Evolutionary conservation across 2,888 invertebrate genomes (phyloP).

Genomic region (Sarcophaga carnaria): DNA sequence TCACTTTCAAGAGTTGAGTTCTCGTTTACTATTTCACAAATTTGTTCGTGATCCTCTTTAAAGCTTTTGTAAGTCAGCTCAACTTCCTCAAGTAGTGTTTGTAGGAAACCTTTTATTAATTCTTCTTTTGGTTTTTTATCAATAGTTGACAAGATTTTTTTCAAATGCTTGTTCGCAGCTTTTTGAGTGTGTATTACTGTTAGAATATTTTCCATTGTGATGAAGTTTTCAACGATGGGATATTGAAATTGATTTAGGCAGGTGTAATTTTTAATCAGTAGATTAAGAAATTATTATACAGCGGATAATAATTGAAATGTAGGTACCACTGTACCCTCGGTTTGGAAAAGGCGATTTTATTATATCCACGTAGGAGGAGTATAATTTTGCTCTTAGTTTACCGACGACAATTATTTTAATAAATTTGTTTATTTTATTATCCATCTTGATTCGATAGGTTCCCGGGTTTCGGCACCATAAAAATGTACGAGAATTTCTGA

Average conservation of each 20-base stretch:
- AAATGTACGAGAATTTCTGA: conserved; percentile 36
- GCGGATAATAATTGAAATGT: not conserved
- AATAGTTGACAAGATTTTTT: not conserved
- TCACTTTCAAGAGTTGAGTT: conserved; percentile 12
- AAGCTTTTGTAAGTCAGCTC: conserved; percentile 29
- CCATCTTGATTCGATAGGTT: conserved; percentile 26
- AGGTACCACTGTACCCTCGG: not conserved
- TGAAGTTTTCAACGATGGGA: not conserved
- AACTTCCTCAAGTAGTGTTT: conserved; percentile 35
- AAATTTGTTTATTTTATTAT: conserved; percentile 6
- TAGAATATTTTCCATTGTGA: conserved; percentile 9
- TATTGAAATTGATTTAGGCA: not conserved
- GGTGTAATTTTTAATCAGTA: not conserved
- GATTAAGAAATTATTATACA: conserved; percentile 10
- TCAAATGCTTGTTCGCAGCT: not conserved
- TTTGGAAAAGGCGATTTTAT: not conserved
- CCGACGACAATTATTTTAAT: not conserved
- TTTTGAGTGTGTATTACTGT: conserved; percentile 12
- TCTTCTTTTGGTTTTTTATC: conserved; percentile 13
- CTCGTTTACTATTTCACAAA: conserved; percentile 20
- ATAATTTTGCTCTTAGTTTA: conserved; percentile 1
- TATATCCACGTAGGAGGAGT: conserved; percentile 30
- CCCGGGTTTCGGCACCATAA: conserved; percentile 37
- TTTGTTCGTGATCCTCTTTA: conserved; percentile 19
- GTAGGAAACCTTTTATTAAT: conserved; percentile 8